Percentiles rank a stretch among this genome's conserved stretches.
Conservation (phyloP, 2,888 invertebrate species). For the Hybos culiciformis region DNA sequence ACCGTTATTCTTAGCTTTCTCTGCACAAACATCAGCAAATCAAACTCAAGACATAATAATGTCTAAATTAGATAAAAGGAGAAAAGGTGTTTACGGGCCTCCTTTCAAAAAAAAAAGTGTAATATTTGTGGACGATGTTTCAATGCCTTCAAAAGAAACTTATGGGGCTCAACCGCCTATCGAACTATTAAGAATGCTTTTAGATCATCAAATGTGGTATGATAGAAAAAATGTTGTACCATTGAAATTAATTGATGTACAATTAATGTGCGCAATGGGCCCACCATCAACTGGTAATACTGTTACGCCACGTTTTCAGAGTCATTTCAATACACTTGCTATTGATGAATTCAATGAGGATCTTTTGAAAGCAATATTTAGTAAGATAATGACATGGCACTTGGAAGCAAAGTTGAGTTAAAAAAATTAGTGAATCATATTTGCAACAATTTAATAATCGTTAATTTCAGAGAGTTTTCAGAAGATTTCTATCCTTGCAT, state of each 20-base stretch:
- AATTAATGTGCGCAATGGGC: conserved; percentile 78
- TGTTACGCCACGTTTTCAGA: conserved; percentile 69
- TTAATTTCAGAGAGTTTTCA: conserved; percentile 64
- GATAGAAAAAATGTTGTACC: conserved; percentile 68
- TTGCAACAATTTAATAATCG: too few species aligned
- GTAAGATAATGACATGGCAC: conserved; percentile 88
- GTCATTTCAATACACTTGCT: conserved; percentile 73
- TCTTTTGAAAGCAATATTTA: conserved; percentile 72
- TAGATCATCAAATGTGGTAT: conserved; percentile 84
- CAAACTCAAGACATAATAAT: conserved; percentile 91
- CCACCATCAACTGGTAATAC: conserved; percentile 68
- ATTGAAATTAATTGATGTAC: conserved; percentile 71
- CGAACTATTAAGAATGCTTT: conserved; percentile 77
- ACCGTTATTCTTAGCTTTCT: conserved; percentile 80
- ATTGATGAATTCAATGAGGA: conserved; percentile 83
- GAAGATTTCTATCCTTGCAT: conserved; percentile 90
- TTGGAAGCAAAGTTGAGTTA: conserved; percentile 81
- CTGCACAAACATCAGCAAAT: conserved; percentile 86
- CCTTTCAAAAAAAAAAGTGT: conserved; percentile 80
- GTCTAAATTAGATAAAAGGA: conserved; percentile 81
- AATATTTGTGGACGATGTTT: conserved; percentile 91
- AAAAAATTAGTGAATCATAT: too few species aligned
- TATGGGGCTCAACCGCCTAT: conserved; percentile 93
- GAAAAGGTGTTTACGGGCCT: conserved; percentile 88
- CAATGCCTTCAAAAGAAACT: conserved; percentile 70